Conservation (phyloP, 1,140 invertebrate species). For the Acromyrmex charruanus region DNA sequence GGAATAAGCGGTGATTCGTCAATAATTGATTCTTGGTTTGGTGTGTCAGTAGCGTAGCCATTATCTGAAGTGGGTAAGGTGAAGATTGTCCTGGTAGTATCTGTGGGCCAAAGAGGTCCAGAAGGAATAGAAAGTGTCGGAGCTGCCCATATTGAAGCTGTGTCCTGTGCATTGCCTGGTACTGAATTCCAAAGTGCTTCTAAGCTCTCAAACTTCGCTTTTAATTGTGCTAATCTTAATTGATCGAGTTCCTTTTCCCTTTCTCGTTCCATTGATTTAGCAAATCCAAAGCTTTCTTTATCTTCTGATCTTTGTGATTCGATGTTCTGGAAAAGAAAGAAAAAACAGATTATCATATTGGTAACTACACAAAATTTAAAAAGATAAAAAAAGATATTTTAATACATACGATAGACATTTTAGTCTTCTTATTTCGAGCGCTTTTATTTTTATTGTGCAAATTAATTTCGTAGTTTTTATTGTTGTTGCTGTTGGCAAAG, state of each 20-base stretch:
- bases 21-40: conserved; percentile 78
- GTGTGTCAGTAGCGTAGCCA: conserved; percentile 72
- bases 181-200: conserved; percentile 88
- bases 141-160: conserved; percentile 85
- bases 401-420: conserved; percentile 81
- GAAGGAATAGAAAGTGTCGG: conserved; percentile 84
- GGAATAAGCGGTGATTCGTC: conserved; percentile 83
- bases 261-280: conserved; percentile 83
- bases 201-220: conserved; percentile 90
- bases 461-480: conserved; percentile 69
- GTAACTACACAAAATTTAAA: not conserved
- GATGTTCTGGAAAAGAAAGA: conserved; percentile 67
- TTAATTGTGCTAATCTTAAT: conserved; percentile 88
- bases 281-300: conserved; percentile 83
- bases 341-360: not conserved
- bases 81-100: conserved; percentile 78
- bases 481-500: conserved; percentile 76
- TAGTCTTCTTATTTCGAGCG: conserved; percentile 80
- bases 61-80: conserved; percentile 76
- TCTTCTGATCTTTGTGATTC: conserved; percentile 76
- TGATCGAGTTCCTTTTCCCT: conserved; percentile 85
- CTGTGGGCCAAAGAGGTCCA: conserved; percentile 83
- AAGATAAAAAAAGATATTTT: not conserved
- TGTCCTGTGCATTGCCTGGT: conserved; percentile 81
- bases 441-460: conserved; percentile 78